Conservation (phyloP, 2,888 invertebrate genomes). For the Cryptocheilus praepositus region DNA sequence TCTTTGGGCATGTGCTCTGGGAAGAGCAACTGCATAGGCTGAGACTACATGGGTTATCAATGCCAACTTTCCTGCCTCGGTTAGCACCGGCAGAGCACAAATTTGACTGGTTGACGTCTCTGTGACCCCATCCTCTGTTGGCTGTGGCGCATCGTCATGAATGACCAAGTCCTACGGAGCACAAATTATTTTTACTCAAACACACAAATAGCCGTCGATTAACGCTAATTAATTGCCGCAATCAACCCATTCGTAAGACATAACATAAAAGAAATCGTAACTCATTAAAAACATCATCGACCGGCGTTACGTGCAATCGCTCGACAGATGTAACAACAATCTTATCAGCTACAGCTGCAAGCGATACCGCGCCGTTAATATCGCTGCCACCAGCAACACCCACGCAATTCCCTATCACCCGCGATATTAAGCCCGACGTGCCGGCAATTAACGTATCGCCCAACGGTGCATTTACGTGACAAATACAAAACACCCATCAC, state of each 20-base stretch:
- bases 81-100: conserved; percentile 70
- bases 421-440: no score
- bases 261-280: no score
- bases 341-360: no score
- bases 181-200: not conserved
- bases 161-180: conserved; percentile 68
- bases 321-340: no score
- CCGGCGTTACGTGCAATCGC: not conserved
- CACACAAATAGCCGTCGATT: not conserved
- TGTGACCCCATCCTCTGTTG: conserved; percentile 78
- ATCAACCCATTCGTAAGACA: no score
- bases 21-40: conserved; percentile 90
- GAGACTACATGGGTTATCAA: conserved; percentile 92
- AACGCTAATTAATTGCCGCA: not conserved
- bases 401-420: no score
- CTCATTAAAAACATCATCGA: not conserved
- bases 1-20: conserved; percentile 85
- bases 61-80: conserved; percentile 78
- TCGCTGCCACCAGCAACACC: no score
- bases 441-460: no score
- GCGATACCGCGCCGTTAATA: no score
- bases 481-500: no score
- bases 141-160: conserved; percentile 69
- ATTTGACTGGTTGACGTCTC: conserved; percentile 69
- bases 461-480: no score